Conservation (phyloP, 2,888 invertebrate species). For the Melangyna quadrimaculata region DNA sequence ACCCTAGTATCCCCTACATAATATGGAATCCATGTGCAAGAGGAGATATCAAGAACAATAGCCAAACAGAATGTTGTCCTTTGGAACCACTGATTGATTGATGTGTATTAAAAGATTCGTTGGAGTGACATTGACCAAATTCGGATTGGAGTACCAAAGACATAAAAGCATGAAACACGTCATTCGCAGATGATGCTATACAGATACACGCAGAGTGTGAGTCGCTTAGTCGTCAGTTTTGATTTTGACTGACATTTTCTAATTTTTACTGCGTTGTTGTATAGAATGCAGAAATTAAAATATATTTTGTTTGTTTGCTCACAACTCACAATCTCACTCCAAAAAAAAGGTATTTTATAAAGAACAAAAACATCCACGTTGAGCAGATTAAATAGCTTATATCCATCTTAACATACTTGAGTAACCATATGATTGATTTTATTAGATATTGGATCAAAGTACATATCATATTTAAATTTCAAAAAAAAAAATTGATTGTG, state of each 20-base stretch:
- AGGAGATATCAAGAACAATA: not conserved
- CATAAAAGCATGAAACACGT: not conserved
- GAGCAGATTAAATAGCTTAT: not conserved
- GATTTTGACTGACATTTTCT: conserved; percentile 39
- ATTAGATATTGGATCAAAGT: not conserved
- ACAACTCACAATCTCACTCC: not conserved
- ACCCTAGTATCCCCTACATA: not conserved
- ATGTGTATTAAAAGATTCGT: conserved; percentile 52
- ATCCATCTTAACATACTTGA: not conserved
- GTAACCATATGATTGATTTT: not conserved
- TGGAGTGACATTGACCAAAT: conserved; percentile 16
- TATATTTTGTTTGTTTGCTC: not conserved
- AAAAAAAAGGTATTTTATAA: not conserved
- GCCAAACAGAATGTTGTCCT: not conserved
- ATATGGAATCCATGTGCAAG: not conserved
- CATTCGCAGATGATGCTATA: conserved; percentile 25
- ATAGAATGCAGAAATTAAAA: not conserved
- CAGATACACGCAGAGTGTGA: not conserved
- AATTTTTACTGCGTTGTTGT: not conserved
- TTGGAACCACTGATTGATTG: conserved; percentile 38
- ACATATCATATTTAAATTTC: not conserved
- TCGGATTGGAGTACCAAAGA: not conserved
- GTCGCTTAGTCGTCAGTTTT: not conserved
- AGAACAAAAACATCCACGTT: not conserved
- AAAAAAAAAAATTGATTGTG: not conserved